These are phyloP conservation scores for Sebastes steindachneri DNA, from an alignment of 2,797 vertebrate genomes.

Conservation along the genomic window DNA sequence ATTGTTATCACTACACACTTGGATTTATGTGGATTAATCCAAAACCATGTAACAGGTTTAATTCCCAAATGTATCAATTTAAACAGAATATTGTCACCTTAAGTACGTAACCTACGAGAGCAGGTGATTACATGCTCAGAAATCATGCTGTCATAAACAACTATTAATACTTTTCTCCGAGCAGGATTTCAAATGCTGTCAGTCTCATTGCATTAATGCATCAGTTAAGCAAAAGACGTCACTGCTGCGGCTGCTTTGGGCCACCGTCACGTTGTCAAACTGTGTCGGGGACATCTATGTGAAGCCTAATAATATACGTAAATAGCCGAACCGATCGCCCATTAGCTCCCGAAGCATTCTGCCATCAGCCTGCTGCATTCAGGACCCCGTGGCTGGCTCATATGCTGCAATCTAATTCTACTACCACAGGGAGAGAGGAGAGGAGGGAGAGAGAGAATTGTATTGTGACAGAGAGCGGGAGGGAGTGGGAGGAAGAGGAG, in stretches of 20 bases:
- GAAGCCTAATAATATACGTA: conserved; percentile 58
- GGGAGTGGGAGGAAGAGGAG: conserved; percentile 59
- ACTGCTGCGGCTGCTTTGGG: conserved; percentile 8
- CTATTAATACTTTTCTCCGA: neutral
- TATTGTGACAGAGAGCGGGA: conserved; percentile 68
- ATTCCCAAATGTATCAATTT: conserved; percentile 26
- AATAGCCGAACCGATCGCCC: conserved; percentile 58
- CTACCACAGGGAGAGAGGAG: conserved; percentile 53
- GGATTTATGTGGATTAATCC: conserved; percentile 50
- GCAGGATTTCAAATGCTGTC: neutral
- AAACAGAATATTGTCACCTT: conserved; percentile 9
- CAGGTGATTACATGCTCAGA: neutral
- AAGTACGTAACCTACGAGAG: neutral
- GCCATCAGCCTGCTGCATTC: conserved; percentile 63
- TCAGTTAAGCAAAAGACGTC: conserved; percentile 16
- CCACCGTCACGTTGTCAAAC: conserved; percentile 36
- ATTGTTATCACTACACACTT: conserved; percentile 24
- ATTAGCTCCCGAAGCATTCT: conserved; percentile 70
- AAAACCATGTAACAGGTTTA: conserved; percentile 37
- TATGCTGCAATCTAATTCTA: conserved; percentile 80
- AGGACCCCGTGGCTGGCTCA: conserved; percentile 58
- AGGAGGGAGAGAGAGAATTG: conserved; percentile 57
- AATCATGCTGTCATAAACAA: neutral
- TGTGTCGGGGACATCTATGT: conserved; percentile 27
- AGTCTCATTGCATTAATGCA: conserved; percentile 15